Conservation (phyloP, 2,797 vertebrate species). For the Nannoperca obscura region DNA sequence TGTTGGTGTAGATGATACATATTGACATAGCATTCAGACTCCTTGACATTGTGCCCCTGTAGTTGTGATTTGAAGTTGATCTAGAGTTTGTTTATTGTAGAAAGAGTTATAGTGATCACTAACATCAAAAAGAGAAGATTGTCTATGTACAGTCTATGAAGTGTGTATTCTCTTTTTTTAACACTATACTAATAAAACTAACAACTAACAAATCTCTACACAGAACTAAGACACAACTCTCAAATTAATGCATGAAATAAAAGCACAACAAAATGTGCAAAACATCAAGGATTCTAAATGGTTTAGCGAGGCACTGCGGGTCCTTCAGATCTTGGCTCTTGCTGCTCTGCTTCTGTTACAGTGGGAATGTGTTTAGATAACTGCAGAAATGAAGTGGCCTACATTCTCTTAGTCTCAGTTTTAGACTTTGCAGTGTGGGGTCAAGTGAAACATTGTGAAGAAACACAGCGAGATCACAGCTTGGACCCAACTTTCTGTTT, state of each 20-base stretch:
- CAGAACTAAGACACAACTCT: neutral
- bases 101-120: neutral
- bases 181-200: neutral
- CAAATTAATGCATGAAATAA: neutral
- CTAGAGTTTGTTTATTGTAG: neutral
- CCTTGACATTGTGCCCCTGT: neutral
- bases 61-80: neutral
- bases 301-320: constrained; percentile 1
- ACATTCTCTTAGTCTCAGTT: constrained; percentile 46
- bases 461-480: constrained; percentile 12
- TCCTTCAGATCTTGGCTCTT: constrained; percentile 62
- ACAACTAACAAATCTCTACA: neutral
- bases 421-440: constrained; percentile 23
- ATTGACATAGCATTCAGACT: neutral
- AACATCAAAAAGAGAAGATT: neutral
- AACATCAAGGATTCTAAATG: constrained; percentile 27
- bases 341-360: constrained; percentile 56
- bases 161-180: neutral
- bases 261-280: constrained; percentile 25
- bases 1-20: neutral
- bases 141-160: neutral
- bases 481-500: neutral
- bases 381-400: constrained; percentile 65
- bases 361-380: constrained; percentile 64
- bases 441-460: constrained; percentile 39